These are phyloP conservation scores for Trigoniulus corallinus DNA, from an alignment of 1,140 invertebrate species.

Conservation along the genomic window DNA sequence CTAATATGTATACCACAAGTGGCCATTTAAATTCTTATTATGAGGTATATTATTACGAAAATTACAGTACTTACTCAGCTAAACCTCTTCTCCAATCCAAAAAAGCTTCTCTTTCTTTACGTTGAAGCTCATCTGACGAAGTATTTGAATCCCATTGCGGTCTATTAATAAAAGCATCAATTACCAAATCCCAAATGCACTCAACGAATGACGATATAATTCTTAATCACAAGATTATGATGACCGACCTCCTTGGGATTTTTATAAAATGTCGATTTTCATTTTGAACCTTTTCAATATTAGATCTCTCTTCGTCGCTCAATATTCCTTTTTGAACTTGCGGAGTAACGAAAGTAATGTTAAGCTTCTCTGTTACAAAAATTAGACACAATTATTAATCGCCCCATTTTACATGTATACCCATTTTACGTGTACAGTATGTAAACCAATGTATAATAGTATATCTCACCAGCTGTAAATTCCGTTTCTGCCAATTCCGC, in stretches of 20 bases:
- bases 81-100: constrained; percentile 72
- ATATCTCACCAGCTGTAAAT: constrained; percentile 42
- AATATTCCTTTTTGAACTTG: constrained; percentile 40
- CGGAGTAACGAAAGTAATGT: constrained; percentile 58
- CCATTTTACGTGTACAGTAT: constrained; percentile 4
- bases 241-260: constrained; percentile 51
- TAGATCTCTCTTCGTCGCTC: constrained; percentile 39
- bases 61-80: constrained; percentile 36
- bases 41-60: too few relatives aligned
- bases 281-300: constrained; percentile 40
- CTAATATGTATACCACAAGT: constrained; percentile 1
- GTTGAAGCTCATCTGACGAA: constrained; percentile 55
- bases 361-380: constrained; percentile 75
- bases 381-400: background rate
- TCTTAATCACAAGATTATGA: constrained; percentile 3
- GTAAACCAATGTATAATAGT: background rate
- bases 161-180: constrained; percentile 29
- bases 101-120: constrained; percentile 61
- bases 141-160: constrained; percentile 63
- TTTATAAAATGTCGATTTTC: constrained; percentile 45
- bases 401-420: background rate
- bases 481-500: constrained; percentile 85
- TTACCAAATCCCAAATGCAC: constrained; percentile 1
- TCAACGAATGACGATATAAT: background rate
- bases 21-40: too few relatives aligned